Conservation (phyloP, 2,888 invertebrate species). For the Fragum fragum region DNA sequence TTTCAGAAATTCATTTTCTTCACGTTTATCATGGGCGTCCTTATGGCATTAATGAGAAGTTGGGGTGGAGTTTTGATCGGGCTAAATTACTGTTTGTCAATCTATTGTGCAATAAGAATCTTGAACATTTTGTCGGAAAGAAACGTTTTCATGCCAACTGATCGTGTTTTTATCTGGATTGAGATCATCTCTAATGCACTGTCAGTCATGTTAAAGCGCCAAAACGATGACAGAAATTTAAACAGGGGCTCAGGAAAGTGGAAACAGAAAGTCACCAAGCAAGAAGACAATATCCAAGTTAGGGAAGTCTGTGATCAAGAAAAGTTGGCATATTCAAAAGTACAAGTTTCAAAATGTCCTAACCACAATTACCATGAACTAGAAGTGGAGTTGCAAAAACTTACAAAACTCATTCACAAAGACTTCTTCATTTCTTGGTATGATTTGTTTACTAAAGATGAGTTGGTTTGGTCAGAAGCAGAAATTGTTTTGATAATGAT, state of each 20-base stretch:
- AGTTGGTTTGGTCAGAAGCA: slow-evolving; percentile 69
- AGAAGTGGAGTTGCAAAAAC: slow-evolving; percentile 17
- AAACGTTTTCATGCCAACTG: slow-evolving; percentile 43
- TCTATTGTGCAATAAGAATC: slow-evolving; percentile 36
- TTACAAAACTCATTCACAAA: slow-evolving; percentile 58
- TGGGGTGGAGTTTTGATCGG: slow-evolving; percentile 39
- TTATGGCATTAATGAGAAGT: slow-evolving; percentile 45
- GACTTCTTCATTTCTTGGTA: slow-evolving; percentile 81
- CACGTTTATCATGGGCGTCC: slow-evolving; percentile 57
- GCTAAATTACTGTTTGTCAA: slow-evolving; percentile 33
- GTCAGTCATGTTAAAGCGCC: not conserved
- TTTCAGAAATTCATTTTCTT: slow-evolving; percentile 67
- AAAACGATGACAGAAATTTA: no score
- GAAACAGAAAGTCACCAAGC: not conserved
- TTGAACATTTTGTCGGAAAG: slow-evolving; percentile 31
- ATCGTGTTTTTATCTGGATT: slow-evolving; percentile 25
- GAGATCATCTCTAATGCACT: slow-evolving; percentile 19
- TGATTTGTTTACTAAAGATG: slow-evolving; percentile 69
- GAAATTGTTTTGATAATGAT: slow-evolving; percentile 65
- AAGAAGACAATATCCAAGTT: not conserved
- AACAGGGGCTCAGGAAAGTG: no score
- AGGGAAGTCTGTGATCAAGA: not conserved
- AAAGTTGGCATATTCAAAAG: not conserved
- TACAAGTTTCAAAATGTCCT: not conserved
- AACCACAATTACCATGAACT: not conserved